These are phyloP conservation scores for Indicator indicator DNA, from an alignment of 2,113 vertebrate species.

Conservation along the genomic window DNA sequence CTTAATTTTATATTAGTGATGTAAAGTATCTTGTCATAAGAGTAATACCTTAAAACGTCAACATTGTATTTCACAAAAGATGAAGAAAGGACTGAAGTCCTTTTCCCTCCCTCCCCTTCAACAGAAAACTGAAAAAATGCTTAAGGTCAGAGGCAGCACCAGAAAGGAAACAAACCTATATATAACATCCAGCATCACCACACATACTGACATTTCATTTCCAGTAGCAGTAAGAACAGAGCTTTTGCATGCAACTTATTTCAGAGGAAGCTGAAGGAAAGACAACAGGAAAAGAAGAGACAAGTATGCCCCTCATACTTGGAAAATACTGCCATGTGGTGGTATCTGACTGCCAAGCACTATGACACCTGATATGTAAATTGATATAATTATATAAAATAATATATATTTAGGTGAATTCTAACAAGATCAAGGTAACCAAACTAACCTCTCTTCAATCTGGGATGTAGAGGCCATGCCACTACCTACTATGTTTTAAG, in stretches of 20 bases:
- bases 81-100: neutral
- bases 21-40: neutral
- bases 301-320: neutral
- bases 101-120: fast-evolving
- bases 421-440: neutral
- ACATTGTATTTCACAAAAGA: neutral
- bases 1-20: neutral
- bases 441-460: neutral
- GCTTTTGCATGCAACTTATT: fast-evolving
- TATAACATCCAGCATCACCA: neutral
- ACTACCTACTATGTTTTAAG: neutral
- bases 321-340: neutral
- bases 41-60: neutral
- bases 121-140: neutral
- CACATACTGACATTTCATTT: neutral
- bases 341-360: neutral
- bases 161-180: neutral
- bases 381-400: no score
- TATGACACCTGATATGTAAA: neutral
- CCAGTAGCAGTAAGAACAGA: neutral
- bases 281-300: neutral
- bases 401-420: neutral
- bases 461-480: neutral
- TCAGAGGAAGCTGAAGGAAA: neutral
- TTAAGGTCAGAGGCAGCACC: neutral